Evolutionary conservation across 2,888 invertebrate species (phyloP).

Genomic region (Aspidiotus destructor): DNA sequence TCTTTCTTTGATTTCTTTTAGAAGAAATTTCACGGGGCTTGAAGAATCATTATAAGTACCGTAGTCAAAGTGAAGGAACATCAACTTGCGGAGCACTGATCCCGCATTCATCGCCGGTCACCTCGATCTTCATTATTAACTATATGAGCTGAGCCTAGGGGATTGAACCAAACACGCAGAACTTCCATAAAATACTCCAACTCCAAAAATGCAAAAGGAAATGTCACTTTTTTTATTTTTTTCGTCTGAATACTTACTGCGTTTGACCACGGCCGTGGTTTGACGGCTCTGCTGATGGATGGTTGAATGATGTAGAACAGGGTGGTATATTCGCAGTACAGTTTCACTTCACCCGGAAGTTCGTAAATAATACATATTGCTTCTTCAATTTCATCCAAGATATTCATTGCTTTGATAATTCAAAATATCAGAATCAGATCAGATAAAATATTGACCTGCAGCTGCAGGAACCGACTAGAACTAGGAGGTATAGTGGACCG

Average conservation of each 20-base stretch:
- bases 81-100: constrained; percentile 69
- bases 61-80: no score
- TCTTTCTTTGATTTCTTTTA: constrained; percentile 23
- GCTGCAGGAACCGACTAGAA: no score
- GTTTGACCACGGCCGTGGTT: no score
- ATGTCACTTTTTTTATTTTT: constrained; percentile 41
- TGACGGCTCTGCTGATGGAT: constrained; percentile 45
- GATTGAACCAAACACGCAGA: constrained; percentile 5
- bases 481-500: no score
- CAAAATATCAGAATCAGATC: no score
- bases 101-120: constrained; percentile 55
- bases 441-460: no score
- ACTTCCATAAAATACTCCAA: background rate
- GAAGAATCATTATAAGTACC: constrained; percentile 54
- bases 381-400: constrained; percentile 14
- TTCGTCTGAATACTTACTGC: constrained; percentile 38
- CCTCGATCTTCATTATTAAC: constrained; percentile 50
- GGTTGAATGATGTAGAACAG: constrained; percentile 52
- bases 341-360: constrained; percentile 39
- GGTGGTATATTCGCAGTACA: constrained; percentile 68
- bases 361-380: background rate
- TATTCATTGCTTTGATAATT: no score
- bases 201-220: background rate
- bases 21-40: constrained; percentile 43
- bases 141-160: constrained; percentile 48